These are phyloP conservation scores for Podabrus alpinus DNA, from an alignment of 2,888 invertebrate species.

Conservation along the genomic window DNA sequence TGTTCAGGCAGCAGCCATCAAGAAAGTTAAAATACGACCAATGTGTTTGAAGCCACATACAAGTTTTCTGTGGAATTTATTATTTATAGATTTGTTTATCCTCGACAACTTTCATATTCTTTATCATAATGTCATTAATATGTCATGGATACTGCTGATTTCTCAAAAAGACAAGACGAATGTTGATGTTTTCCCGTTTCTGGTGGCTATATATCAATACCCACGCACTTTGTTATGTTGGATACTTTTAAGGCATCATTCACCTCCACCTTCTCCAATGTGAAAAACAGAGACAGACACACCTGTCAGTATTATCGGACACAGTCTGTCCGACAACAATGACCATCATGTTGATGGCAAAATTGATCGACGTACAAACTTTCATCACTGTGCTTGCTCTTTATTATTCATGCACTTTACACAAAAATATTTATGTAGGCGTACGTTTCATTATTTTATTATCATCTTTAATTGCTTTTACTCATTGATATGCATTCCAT, in stretches of 20 bases:
- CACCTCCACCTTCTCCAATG: constrained; percentile 30
- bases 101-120: constrained; percentile 54
- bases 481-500: background rate
- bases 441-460: background rate
- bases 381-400: background rate
- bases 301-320: constrained; percentile 39
- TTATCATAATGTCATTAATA: constrained; percentile 54
- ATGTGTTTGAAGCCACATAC: constrained; percentile 44
- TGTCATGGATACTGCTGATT: constrained; percentile 53
- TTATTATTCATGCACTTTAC: background rate
- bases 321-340: constrained; percentile 34
- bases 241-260: constrained; percentile 21
- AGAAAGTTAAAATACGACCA: constrained; percentile 50
- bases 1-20: constrained; percentile 50
- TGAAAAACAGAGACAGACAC: constrained; percentile 41
- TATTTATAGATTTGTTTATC: constrained; percentile 56
- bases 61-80: constrained; percentile 47
- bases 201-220: constrained; percentile 52
- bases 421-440: background rate
- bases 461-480: background rate
- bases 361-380: constrained; percentile 37
- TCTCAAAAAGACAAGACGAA: constrained; percentile 53
- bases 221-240: constrained; percentile 43
- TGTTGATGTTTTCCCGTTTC: constrained; percentile 53
- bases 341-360: constrained; percentile 40